These are phyloP conservation scores for Diaprepes abbreviatus DNA, from an alignment of 2,888 invertebrate species.

Conservation along the genomic window DNA sequence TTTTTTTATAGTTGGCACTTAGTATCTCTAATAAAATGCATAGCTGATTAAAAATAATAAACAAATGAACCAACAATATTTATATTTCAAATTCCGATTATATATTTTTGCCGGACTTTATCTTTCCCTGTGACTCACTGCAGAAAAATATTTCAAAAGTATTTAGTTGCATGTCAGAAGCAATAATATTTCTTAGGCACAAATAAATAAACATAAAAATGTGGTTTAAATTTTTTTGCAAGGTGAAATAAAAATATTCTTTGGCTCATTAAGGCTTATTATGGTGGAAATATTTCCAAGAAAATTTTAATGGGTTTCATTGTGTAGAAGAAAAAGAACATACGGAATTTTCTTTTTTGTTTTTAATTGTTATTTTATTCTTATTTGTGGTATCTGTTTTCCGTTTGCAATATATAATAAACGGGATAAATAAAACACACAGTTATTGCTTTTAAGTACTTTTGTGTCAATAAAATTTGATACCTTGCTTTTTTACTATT, in stretches of 20 bases:
- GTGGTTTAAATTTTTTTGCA: conserved; percentile 43
- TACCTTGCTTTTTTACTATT: too few species aligned
- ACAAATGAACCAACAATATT: background rate
- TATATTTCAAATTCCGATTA: background rate
- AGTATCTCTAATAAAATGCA: conserved; percentile 5
- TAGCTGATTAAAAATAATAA: background rate
- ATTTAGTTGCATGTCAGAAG: conserved; percentile 39
- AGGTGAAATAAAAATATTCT: conserved; percentile 44
- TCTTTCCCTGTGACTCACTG: background rate
- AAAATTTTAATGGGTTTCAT: conserved; percentile 61
- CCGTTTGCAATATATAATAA: conserved; percentile 4
- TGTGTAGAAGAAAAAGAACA: conserved; percentile 58
- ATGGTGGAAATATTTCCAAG: conserved; percentile 58
- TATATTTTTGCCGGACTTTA: too few species aligned
- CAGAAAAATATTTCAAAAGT: conserved; percentile 20
- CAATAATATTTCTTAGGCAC: conserved; percentile 39
- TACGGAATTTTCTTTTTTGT: conserved; percentile 36
- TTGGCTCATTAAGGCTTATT: conserved; percentile 60
- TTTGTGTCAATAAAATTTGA: too few species aligned
- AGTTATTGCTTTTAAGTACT: too few species aligned
- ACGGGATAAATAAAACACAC: too few species aligned
- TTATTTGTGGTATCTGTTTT: conserved; percentile 20
- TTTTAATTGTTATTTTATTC: conserved; percentile 47
- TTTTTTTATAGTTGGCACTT: background rate
- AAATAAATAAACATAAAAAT: conserved; percentile 46